A percentile compares a stretch with the other conserved stretches of the same genome.
Evolutionary conservation across 2,113 vertebrate genomes (phyloP).

Genomic region (Entomyzon cyanotis): DNA sequence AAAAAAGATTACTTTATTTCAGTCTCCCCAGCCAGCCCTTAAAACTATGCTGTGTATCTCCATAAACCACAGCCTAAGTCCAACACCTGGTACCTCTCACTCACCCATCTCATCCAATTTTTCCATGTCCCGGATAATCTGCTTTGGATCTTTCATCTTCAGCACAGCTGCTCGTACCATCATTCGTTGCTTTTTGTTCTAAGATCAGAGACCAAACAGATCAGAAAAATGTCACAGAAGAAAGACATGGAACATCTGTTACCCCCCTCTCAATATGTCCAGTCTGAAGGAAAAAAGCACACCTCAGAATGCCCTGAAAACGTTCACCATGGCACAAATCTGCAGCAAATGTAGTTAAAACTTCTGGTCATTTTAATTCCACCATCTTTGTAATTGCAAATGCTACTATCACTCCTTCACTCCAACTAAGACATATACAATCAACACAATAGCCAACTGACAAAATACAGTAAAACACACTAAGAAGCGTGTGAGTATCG

Average conservation of each 20-base stretch:
- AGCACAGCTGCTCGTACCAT: slow-evolving; percentile 98
- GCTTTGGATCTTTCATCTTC: slow-evolving; percentile 99
- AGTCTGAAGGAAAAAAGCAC: background rate
- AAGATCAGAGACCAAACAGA: background rate
- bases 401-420: background rate
- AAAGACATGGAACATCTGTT: background rate
- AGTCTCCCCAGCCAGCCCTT: background rate
- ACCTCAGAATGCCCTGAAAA: background rate
- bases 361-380: background rate
- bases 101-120: slow-evolving; percentile 99
- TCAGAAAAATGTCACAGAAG: background rate
- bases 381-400: background rate
- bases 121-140: slow-evolving; percentile 98
- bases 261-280: background rate
- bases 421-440: background rate
- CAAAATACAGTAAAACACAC: background rate
- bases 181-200: slow-evolving; percentile 99
- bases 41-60: background rate
- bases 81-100: background rate
- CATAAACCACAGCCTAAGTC: background rate
- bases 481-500: background rate
- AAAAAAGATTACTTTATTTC: background rate
- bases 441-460: background rate
- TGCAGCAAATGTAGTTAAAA: background rate
- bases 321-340: background rate